phyloP scores from a whole-genome alignment of 2,888 invertebrate species.

The Eudemis profundana region DNA sequence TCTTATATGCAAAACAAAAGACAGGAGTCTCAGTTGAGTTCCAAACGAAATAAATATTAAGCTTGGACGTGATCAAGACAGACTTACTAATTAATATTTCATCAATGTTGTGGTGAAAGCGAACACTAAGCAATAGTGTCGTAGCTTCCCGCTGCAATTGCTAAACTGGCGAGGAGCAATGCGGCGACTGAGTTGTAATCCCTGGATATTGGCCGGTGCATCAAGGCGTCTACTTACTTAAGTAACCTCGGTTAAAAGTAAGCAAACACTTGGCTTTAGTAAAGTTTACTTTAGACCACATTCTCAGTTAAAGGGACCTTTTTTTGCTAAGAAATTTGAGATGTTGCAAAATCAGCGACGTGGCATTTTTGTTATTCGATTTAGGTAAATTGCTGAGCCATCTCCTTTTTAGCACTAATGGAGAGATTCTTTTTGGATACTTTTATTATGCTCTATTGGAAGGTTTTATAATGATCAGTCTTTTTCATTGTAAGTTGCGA shows the following conservation, averaged over 20 bases:
- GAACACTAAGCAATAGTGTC: neutral
- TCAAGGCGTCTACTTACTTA: slow-evolving; percentile 9
- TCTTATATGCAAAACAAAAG: too few species aligned
- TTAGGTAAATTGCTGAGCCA: neutral
- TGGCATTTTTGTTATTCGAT: neutral
- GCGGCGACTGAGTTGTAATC: slow-evolving; percentile 6
- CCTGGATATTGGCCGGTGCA: slow-evolving; percentile 7
- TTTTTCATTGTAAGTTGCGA: neutral
- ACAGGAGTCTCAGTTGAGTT: too few species aligned
- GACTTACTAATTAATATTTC: neutral
- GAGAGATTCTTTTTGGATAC: neutral
- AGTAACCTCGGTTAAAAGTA: neutral
- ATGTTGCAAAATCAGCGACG: neutral
- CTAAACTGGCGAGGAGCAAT: neutral
- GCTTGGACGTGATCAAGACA: too few species aligned
- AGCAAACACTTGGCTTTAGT: neutral
- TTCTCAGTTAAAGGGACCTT: neutral
- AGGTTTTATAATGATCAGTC: neutral
- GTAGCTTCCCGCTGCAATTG: slow-evolving; percentile 9
- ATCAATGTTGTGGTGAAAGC: neutral
- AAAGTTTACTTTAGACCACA: slow-evolving; percentile 7
- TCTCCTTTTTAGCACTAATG: neutral
- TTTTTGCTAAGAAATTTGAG: neutral
- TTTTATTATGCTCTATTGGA: neutral
- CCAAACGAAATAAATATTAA: too few species aligned